Evolutionary conservation across 1,140 invertebrate species (phyloP).

Genomic region (Arion vulgaris): DNA sequence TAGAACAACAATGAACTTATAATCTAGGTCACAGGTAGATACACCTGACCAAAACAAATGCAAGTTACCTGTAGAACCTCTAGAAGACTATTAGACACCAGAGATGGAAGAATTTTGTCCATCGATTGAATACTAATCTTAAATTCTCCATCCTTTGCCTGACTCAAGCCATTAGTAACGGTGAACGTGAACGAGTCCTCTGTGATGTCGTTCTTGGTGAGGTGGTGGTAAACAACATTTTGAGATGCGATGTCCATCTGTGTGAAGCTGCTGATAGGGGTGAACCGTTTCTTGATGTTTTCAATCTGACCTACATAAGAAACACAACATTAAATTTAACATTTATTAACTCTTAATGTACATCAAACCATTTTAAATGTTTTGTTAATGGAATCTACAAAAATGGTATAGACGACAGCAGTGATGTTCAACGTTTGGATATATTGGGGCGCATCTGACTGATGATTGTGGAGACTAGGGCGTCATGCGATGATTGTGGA

Average conservation of each 20-base stretch:
- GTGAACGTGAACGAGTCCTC: slow-evolving; percentile 87
- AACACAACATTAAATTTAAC: not conserved
- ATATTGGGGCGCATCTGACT: too few relatives aligned
- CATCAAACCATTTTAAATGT: too few relatives aligned
- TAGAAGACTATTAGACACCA: slow-evolving; percentile 62
- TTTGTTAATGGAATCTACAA: too few relatives aligned
- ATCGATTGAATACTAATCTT: slow-evolving; percentile 71
- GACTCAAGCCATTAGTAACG: slow-evolving; percentile 88
- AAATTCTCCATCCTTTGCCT: slow-evolving; percentile 72
- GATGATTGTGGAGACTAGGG: too few relatives aligned
- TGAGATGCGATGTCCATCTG: slow-evolving; percentile 75
- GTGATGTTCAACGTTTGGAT: too few relatives aligned
- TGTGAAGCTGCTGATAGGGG: slow-evolving; percentile 79
- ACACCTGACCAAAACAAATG: too few relatives aligned
- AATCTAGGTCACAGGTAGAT: too few relatives aligned
- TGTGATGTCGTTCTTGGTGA: slow-evolving; percentile 60
- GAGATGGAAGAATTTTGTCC: slow-evolving; percentile 67
- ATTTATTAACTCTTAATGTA: too few relatives aligned
- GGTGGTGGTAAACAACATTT: slow-evolving; percentile 67
- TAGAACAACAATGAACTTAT: too few relatives aligned
- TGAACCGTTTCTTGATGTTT: slow-evolving; percentile 62
- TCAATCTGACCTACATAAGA: slow-evolving; percentile 60
- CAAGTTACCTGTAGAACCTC: slow-evolving; percentile 58
- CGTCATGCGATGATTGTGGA: too few relatives aligned
- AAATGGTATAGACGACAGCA: too few relatives aligned